A percentile compares a stretch with the other conserved stretches of the same genome.
Conservation (phyloP, 2,113 vertebrate species). For the Brachyhypopomus gauderio region DNA sequence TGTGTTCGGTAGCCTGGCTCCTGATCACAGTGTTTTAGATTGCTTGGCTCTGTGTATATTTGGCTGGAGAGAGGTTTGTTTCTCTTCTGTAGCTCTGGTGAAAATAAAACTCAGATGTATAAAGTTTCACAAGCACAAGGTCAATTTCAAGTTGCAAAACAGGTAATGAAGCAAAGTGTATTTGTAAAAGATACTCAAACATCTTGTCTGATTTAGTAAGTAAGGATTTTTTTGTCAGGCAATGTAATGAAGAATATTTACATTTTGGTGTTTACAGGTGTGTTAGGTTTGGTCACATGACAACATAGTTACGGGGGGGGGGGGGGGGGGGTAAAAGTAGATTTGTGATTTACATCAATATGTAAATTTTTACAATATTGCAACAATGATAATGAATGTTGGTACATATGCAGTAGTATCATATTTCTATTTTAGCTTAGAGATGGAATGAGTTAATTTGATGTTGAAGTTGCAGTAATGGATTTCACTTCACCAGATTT, state of each 20-base stretch:
- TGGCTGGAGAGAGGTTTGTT: not conserved
- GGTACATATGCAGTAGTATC: not conserved
- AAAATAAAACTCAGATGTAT: slow-evolving; percentile 2
- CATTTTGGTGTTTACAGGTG: too few species aligned
- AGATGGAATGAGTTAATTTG: too few species aligned
- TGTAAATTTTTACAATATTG: not conserved
- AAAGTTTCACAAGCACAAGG: not conserved
- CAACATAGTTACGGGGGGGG: not conserved
- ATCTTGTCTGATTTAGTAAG: too few species aligned
- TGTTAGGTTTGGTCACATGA: not conserved
- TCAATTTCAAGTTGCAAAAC: not conserved
- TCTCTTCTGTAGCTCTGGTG: not conserved
- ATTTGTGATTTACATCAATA: not conserved
- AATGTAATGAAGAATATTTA: not conserved
- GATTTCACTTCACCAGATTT: too few species aligned
- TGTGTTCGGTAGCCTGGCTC: slow-evolving; percentile 15
- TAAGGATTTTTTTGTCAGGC: too few species aligned
- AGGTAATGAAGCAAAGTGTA: not conserved
- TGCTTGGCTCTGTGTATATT: not conserved
- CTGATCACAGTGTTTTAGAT: not conserved
- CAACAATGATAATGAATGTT: not conserved
- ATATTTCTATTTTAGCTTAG: not conserved
- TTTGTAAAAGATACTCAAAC: not conserved
- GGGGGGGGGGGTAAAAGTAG: too few species aligned
- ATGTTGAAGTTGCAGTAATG: too few species aligned